Conservation (phyloP, 2,888 invertebrate species). For the Spodoptera picta region DNA sequence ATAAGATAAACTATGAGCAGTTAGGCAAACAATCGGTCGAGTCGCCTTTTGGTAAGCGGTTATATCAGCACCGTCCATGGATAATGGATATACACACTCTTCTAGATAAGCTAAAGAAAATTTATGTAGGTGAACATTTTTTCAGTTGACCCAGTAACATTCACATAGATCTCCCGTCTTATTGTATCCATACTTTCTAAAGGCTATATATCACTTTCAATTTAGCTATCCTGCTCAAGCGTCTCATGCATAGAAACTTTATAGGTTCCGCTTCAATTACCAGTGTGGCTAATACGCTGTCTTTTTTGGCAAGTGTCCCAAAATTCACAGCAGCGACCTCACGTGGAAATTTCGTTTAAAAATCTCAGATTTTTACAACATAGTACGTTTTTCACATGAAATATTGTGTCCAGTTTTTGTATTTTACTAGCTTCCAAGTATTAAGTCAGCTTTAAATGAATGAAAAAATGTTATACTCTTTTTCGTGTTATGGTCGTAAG, state of each 20-base stretch:
- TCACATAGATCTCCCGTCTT: too few relatives aligned
- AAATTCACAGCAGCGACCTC: constrained; percentile 35
- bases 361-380: constrained; percentile 43
- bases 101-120: too few relatives aligned
- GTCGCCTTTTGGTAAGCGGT: too few relatives aligned
- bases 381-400: constrained; percentile 26
- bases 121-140: too few relatives aligned
- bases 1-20: too few relatives aligned
- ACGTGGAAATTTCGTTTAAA: constrained; percentile 38
- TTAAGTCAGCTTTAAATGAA: neutral
- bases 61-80: too few relatives aligned
- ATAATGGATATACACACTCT: too few relatives aligned
- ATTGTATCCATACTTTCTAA: too few relatives aligned
- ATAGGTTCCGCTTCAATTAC: constrained; percentile 39
- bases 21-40: too few relatives aligned
- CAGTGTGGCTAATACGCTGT: constrained; percentile 33
- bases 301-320: constrained; percentile 45
- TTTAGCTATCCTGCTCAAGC: neutral
- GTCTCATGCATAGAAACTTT: neutral
- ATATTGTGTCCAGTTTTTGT: constrained; percentile 21
- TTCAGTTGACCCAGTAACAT: too few relatives aligned
- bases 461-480: too few relatives aligned
- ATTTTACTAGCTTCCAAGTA: constrained; percentile 13
- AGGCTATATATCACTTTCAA: neutral
- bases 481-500: too few relatives aligned